phyloP scores from a whole-genome alignment of 1,140 invertebrate species.

The Megalonaias nervosa region DNA sequence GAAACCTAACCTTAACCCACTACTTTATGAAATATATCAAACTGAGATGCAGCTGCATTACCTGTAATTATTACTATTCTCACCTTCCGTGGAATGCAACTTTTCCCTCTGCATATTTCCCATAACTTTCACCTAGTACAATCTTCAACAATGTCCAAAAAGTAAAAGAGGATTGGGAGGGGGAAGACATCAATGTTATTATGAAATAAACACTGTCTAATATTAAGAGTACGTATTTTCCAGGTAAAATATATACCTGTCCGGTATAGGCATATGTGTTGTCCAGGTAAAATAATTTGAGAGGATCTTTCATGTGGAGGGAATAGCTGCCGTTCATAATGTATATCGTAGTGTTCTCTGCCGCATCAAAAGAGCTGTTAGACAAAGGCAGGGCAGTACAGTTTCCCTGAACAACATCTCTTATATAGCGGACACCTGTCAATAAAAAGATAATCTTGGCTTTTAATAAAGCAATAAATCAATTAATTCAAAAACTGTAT shows the following conservation, averaged over 20 bases:
- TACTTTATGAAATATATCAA: too few relatives aligned
- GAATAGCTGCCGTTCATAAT: conserved; percentile 37
- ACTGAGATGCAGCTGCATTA: too few relatives aligned
- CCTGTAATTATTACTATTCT: too few relatives aligned
- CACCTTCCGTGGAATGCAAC: too few relatives aligned
- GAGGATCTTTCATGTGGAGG: conserved; percentile 47
- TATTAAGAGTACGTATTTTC: background rate
- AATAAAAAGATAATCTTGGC: background rate
- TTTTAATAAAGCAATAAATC: too few relatives aligned
- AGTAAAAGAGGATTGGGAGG: too few relatives aligned
- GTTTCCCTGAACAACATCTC: conserved; percentile 41
- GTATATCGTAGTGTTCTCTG: conserved; percentile 28
- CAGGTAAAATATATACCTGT: conserved; percentile 31
- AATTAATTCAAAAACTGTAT: too few relatives aligned
- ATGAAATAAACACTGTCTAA: background rate
- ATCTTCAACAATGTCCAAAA: too few relatives aligned
- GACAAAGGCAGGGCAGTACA: conserved; percentile 39
- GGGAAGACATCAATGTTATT: background rate
- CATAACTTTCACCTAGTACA: too few relatives aligned
- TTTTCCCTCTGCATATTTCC: too few relatives aligned
- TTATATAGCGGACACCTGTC: conserved; percentile 50
- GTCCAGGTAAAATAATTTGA: conserved; percentile 44
- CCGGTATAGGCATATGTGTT: conserved; percentile 47
- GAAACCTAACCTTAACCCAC: too few relatives aligned
- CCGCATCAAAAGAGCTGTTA: conserved; percentile 40